phyloP scores from a whole-genome alignment of 2,797 vertebrate genomes.

The Syngnathus acus region DNA sequence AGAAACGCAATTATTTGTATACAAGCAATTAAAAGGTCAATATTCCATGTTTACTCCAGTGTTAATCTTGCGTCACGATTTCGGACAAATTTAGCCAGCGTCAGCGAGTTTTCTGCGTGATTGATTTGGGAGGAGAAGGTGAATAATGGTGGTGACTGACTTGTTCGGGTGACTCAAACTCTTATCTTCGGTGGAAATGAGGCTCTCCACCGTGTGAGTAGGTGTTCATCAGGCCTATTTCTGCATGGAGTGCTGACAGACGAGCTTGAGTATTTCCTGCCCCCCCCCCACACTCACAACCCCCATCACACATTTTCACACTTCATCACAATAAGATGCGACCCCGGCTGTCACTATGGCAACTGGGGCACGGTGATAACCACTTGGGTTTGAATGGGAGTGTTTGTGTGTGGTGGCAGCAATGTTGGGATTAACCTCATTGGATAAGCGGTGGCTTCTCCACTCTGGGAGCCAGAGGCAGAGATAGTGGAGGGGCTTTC shows the following conservation, averaged over 20 bases:
- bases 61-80: not conserved
- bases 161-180: slow-evolving; percentile 50
- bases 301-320: slow-evolving; percentile 8
- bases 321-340: slow-evolving; percentile 9
- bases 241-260: slow-evolving; percentile 53
- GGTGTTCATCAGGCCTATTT: slow-evolving; percentile 62
- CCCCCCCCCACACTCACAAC: not conserved
- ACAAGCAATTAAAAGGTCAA: too few relatives aligned
- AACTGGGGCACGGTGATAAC: slow-evolving; percentile 39
- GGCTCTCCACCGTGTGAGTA: slow-evolving; percentile 53
- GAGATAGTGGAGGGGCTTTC: slow-evolving; percentile 10
- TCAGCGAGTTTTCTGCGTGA: not conserved
- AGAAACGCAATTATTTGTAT: not conserved
- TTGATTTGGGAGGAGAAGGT: slow-evolving; percentile 24
- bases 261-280: slow-evolving; percentile 54
- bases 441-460: slow-evolving; percentile 11
- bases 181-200: slow-evolving; percentile 50
- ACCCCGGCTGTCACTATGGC: slow-evolving; percentile 46
- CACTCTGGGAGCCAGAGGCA: slow-evolving; percentile 7
- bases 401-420: slow-evolving; percentile 7
- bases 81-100: slow-evolving; percentile 4
- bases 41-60: not conserved
- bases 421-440: slow-evolving; percentile 24
- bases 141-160: slow-evolving; percentile 38
- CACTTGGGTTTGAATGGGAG: slow-evolving; percentile 2